Conservation (phyloP, 2,888 invertebrate species). For the Cordilura impudica region DNA sequence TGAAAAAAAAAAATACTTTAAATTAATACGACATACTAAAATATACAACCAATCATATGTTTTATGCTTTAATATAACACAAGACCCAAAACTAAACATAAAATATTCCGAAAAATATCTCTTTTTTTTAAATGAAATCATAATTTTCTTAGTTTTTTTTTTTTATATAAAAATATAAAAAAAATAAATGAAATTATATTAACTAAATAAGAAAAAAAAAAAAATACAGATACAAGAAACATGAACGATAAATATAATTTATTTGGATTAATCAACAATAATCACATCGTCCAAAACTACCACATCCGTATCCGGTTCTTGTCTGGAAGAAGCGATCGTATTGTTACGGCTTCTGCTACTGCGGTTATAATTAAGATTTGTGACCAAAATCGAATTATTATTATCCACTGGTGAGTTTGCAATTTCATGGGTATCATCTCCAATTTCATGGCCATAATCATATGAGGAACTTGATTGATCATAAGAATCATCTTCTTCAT, state of each 20-base stretch:
- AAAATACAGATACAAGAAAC: neutral
- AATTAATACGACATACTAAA: no score
- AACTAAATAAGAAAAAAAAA: neutral
- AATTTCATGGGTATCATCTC: neutral
- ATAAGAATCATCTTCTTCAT: neutral
- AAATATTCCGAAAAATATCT: no score
- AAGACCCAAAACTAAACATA: no score
- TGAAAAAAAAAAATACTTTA: no score
- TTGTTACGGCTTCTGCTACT: neutral
- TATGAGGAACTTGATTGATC: neutral
- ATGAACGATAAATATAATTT: neutral
- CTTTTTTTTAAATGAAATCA: no score
- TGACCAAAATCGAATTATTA: neutral
- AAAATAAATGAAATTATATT: neutral
- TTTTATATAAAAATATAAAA: neutral
- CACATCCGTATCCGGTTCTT: slow-evolving; percentile 1
- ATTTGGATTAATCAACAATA: slow-evolving; percentile 45
- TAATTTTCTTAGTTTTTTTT: no score
- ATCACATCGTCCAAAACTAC: slow-evolving; percentile 36
- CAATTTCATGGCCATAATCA: neutral
- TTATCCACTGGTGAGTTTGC: neutral
- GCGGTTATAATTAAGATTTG: neutral
- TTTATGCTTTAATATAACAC: no score
- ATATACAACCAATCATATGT: no score
- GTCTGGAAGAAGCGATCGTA: neutral